Evolutionary conservation across 2,888 invertebrate species (phyloP), one percentile per base, ranked within the genome.

Genomic region (Lysandra bellargus): DNA sequence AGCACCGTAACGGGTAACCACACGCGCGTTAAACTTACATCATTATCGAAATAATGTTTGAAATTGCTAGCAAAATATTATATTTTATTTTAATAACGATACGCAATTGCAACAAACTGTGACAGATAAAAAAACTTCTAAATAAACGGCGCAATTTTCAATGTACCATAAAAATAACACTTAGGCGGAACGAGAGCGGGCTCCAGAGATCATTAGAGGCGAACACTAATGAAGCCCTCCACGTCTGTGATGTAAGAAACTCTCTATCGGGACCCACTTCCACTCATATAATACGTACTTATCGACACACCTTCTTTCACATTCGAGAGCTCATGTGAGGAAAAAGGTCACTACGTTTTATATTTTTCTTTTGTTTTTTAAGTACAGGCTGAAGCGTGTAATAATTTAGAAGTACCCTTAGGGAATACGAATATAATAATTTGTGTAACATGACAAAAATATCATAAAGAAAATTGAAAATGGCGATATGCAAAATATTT

Each of bases 221-320:
- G 87, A 88, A 88, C 90, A 88, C 91, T 93, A 93, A 94, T 90
- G 92, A 93, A 90, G 88, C 89, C 84, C 90, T 90, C 89, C 88
- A 90, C 89, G 83, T 83, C 85, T 83, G 83, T 85, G 88, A 91
- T 90, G 80, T 84, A 82, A 83, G 82, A 79, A 81, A 78, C 80
- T 78, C 78, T 79, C 80, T 80, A 83, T 83, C 83, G 80, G 75
- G 79, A 79, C 80, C 81, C 80, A 79, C 81, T 80, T 79, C 17
- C 78, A 44, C 78, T 80, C 79, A 78, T 81, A 81, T 80, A 81
- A 79, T 73, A 79, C 79, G 61, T 75, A 75, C 79, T 79, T 74
- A 74, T 73, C 78, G 30, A 57, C 53, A 57, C 72, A 60, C 72
- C n/a, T 7, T 44, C 79, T 79, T 79, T 75, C 74, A 79, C 30